These are phyloP conservation scores for Amiota minor DNA, from an alignment of 2,888 invertebrate genomes.

Conservation along the genomic window DNA sequence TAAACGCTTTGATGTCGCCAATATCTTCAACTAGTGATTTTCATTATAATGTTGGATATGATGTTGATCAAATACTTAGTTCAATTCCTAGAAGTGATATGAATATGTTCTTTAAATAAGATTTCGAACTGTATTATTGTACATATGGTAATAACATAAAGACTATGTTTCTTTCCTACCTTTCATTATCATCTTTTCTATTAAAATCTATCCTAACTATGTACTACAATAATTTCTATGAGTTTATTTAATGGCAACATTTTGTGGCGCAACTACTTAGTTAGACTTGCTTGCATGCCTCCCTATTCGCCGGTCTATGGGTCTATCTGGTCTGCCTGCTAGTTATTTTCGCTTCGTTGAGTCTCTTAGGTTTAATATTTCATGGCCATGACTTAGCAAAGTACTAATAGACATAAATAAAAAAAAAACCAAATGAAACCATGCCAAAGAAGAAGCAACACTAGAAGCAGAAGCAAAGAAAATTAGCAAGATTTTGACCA, in stretches of 20 bases:
- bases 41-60: too few relatives aligned
- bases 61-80: too few relatives aligned
- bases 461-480: neutral
- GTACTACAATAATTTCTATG: neutral
- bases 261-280: slow-evolving; percentile 12
- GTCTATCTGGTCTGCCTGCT: neutral
- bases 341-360: neutral
- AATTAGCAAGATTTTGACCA: slow-evolving; percentile 14
- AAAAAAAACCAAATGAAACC: neutral
- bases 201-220: too few relatives aligned
- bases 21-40: too few relatives aligned
- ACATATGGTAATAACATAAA: too few relatives aligned
- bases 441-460: neutral
- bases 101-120: too few relatives aligned
- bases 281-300: neutral
- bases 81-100: too few relatives aligned
- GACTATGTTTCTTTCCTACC: too few relatives aligned
- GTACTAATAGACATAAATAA: neutral
- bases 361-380: slow-evolving; percentile 10
- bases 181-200: too few relatives aligned
- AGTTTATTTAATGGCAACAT: slow-evolving; percentile 13
- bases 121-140: too few relatives aligned
- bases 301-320: neutral
- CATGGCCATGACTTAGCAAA: neutral
- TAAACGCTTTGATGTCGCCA: too few relatives aligned